These are phyloP conservation scores for Micronisus gabar DNA, from an alignment of 2,113 vertebrate species.

Conservation along the genomic window DNA sequence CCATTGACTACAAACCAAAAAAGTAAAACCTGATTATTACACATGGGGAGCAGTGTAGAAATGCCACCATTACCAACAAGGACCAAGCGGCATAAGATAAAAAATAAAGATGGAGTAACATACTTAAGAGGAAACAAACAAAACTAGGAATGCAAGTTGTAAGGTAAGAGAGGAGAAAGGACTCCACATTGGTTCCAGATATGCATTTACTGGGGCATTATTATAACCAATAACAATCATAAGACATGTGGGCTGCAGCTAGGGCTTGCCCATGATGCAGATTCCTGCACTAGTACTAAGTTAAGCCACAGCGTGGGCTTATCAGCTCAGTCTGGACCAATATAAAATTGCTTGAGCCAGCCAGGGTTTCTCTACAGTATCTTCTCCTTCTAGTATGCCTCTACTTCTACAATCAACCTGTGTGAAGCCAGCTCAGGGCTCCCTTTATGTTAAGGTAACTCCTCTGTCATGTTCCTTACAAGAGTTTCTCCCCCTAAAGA, in stretches of 20 bases:
- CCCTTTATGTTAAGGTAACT: neutral
- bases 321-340: neutral
- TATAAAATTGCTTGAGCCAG: neutral
- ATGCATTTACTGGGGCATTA: neutral
- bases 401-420: neutral
- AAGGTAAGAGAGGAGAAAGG: neutral
- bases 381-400: neutral
- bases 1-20: neutral
- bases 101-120: conserved; percentile 9
- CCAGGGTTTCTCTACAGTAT: neutral
- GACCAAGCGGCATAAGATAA: neutral
- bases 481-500: neutral
- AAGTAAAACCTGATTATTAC: neutral
- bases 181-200: neutral
- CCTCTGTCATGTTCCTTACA: neutral
- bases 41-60: neutral
- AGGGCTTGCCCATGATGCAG: neutral
- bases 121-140: neutral
- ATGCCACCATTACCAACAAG: neutral
- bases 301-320: neutral
- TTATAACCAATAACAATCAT: neutral
- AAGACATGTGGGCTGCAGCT: neutral
- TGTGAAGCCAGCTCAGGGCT: neutral
- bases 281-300: neutral
- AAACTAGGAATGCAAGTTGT: neutral